Base-by-base conservation (phyloP, 2,888 invertebrate species). In the Hecatera dysodea region DNA sequence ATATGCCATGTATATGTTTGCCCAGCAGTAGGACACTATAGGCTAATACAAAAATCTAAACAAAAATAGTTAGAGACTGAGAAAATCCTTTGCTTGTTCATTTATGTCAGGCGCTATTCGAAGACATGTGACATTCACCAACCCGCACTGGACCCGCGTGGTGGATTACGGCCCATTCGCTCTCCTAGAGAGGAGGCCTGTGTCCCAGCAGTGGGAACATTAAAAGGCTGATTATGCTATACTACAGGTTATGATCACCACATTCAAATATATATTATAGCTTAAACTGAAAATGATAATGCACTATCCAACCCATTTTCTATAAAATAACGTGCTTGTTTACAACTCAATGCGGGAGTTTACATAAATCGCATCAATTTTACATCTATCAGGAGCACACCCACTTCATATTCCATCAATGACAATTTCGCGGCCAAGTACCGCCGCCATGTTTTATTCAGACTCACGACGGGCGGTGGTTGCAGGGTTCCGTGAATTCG, bases 391-490 rank as follows among this genome's bases (percentile, higher is more conserved):
- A 67, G 29, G 39, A 29, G n/a, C 69, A 82, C 64, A 61, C 79
- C 55, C 70, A 59, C 69, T 76, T 62, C 60, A 74, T 73, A 69
- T 71, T 72, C 73, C 56, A 61, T 76, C 83, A 76, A 73, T 61
- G 65, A 67, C 65, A 65, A 76, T 82, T 83, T 82, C 55, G 46
- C 83, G 52, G 71, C 33, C 59, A 82, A 76, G 63, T 61, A 74
- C 29, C 22, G 24, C 22, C 48, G 29, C 29, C 60, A 83, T 83
- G 83, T 83, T 85, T 85, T 83, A 85, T 85, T 83, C 85, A 83
- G 63, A 59, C 61, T 50, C 44, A 50, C 42, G 70, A n/a, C 59
- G 67, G 53, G 69, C 29, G 53, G 57, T 53, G 64, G 33, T 24
- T 22, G 44, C 52, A 29, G 61, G 67, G 48, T 82, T 78, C 44